These are phyloP conservation scores for Trinorchestia longiramus DNA, from an alignment of 1,140 invertebrate genomes.

Conservation along the genomic window DNA sequence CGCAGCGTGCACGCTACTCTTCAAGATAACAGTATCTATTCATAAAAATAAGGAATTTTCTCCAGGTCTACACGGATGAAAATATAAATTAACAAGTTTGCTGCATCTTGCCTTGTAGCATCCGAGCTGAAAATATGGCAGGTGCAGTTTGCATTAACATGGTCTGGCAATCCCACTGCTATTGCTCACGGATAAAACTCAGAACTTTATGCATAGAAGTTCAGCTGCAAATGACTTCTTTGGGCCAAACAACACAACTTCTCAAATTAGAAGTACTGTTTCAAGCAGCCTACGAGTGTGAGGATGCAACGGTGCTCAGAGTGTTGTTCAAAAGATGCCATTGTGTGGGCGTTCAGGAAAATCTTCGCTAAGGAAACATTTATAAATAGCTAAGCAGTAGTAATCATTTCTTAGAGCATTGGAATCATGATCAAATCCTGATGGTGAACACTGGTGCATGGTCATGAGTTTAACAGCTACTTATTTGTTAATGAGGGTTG, in stretches of 20 bases:
- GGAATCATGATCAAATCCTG: no score
- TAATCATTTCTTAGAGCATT: no score
- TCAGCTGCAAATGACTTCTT: conserved; percentile 7
- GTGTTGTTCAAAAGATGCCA: background rate
- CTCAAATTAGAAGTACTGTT: background rate
- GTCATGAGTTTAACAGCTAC: no score
- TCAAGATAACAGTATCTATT: background rate
- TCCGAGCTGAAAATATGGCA: background rate
- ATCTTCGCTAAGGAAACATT: background rate
- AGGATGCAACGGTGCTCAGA: background rate
- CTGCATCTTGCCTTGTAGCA: background rate
- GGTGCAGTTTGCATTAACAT: background rate
- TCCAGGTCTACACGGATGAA: background rate
- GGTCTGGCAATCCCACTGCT: background rate
- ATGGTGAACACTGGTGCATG: no score
- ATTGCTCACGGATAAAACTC: background rate
- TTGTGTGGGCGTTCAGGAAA: background rate
- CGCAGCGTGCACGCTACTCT: no score
- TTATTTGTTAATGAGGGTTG: no score
- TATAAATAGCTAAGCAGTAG: background rate
- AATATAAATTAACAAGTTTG: background rate
- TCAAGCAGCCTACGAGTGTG: background rate
- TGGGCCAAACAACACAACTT: background rate
- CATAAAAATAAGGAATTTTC: background rate
- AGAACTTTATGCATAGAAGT: background rate